A percentile compares a stretch with the other conserved stretches of the same genome.
These are phyloP conservation scores for Triplophysa yarkandensis DNA, from an alignment of 2,797 vertebrate species.

Conservation along the genomic window DNA sequence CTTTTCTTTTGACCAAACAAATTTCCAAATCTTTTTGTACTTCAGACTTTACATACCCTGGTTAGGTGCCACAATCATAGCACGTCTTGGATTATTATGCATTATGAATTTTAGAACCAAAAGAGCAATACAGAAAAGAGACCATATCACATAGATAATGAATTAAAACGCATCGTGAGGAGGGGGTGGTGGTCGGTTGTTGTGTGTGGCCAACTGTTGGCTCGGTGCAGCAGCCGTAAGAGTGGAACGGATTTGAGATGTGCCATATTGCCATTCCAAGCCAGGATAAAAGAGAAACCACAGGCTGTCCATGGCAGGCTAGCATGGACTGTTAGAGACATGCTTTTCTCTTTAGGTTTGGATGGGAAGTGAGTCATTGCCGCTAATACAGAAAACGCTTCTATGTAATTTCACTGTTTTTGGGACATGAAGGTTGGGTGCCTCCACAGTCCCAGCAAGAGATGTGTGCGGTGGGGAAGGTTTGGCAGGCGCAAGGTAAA, in stretches of 20 bases:
- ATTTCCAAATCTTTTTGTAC: background rate
- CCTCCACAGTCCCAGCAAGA: slow-evolving; percentile 52
- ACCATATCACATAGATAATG: slow-evolving; percentile 20
- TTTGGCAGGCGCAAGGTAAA: slow-evolving; percentile 57
- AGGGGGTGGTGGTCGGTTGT: slow-evolving; percentile 47
- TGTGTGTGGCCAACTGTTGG: slow-evolving; percentile 56
- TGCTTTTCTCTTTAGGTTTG: slow-evolving; percentile 56
- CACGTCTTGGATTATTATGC: background rate
- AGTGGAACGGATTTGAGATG: slow-evolving; percentile 54
- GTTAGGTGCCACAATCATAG: background rate
- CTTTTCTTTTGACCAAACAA: background rate
- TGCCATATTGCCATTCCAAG: slow-evolving; percentile 53
- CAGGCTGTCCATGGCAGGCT: slow-evolving; percentile 47
- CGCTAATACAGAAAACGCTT: slow-evolving; percentile 51
- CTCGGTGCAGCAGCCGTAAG: slow-evolving; percentile 45
- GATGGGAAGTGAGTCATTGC: slow-evolving; percentile 46
- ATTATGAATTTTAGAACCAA: slow-evolving; percentile 21
- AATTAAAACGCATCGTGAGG: background rate
- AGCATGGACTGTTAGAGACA: slow-evolving; percentile 51
- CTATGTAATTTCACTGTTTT: slow-evolving; percentile 48
- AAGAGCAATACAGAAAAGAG: slow-evolving; percentile 43
- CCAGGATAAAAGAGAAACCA: slow-evolving; percentile 52
- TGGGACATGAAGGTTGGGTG: slow-evolving; percentile 51
- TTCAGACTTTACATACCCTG: background rate
- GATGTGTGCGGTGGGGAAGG: slow-evolving; percentile 54